Base-by-base conservation (phyloP, 2,113 vertebrate species). In the Chionomys nivalis region DNA sequence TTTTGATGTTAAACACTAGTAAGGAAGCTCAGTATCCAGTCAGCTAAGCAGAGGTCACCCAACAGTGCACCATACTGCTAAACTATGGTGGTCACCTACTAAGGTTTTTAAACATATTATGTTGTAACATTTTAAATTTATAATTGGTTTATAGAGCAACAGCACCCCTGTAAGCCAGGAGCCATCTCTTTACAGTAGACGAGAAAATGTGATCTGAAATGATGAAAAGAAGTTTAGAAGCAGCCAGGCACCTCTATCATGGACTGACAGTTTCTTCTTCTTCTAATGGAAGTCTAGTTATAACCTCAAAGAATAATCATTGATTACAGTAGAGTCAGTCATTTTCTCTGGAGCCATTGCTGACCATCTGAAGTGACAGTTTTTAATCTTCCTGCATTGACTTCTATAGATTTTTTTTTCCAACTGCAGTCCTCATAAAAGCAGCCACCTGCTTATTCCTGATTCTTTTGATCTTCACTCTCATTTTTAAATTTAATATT, bases 401-500 rank as follows among this genome's bases (percentile, higher is more conserved):
- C 19, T 87, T 61, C 28, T 24, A 88, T 36, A n/a, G 88, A 96
- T 90, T 93, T 94, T 75, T 94, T 75, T 91, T 91, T 90, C 89
- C 44, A 66, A 49, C 47, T 65, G 17, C 58, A 87, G 42, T 86
- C 52, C 17, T 58, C 39, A 81, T 52, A 70, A 77, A 90, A 78
- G 26, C 16, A 52, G 65, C 85, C 44, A 76, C 19, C 16, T 79
- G 81, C 72, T 72, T 81, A 90, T 88, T 95, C n/a, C 24, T 68
- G 49, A 58, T 66, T 96, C 55, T 91, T 87, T 83, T 39, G 73
- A 91, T 76, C 36, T 76, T 91, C 47, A 23, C 12, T 52, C 11
- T 91, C 24, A 52, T 66, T 95, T 95, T 81, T 68, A 86, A 92
- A 76, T 73, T 79, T 95, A 93, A 93, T 93, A 91, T 49, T 92